Evolutionary conservation across 2,888 invertebrate genomes (phyloP).

Genomic region (Litoditis marina): DNA sequence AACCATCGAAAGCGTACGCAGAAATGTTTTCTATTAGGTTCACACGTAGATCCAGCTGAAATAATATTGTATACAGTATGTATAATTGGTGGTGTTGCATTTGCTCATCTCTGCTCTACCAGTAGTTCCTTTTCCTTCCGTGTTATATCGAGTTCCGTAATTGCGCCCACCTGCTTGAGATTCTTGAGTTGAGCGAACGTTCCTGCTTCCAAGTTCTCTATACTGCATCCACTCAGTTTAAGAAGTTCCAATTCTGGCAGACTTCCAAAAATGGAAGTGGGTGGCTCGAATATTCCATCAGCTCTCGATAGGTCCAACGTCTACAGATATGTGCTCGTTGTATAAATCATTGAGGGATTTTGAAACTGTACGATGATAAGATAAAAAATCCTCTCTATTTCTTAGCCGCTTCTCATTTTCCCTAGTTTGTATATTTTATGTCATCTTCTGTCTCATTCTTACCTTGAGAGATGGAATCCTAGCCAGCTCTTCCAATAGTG

Average conservation of each 20-base stretch:
- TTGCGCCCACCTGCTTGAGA: conserved; percentile 65
- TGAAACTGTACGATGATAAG: too few relatives aligned
- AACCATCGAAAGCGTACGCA: conserved; percentile 78
- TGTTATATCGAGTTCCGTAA: too few relatives aligned
- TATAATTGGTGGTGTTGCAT: background rate
- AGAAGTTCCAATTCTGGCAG: conserved; percentile 64
- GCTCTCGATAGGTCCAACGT: conserved; percentile 51
- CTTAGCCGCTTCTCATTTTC: too few relatives aligned
- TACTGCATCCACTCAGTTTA: conserved; percentile 64
- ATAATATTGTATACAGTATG: background rate
- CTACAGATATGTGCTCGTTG: too few relatives aligned
- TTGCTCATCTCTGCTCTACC: background rate
- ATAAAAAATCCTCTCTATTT: too few relatives aligned
- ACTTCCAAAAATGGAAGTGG: conserved; percentile 31
- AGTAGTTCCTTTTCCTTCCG: too few relatives aligned
- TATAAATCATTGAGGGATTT: too few relatives aligned
- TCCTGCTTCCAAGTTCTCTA: conserved; percentile 69
- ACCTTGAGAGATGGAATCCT: conserved; percentile 74
- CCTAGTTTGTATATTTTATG: too few relatives aligned
- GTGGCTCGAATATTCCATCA: conserved; percentile 51
- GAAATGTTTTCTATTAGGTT: conserved; percentile 78
- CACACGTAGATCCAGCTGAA: conserved; percentile 76
- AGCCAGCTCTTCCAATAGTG: conserved; percentile 81
- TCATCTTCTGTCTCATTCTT: too few relatives aligned
- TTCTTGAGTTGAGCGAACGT: conserved; percentile 82